Evolutionary conservation across 2,797 vertebrate species (phyloP), one percentile per base, ranked within the genome.

Genomic region (Sebastolobus altivelis): DNA sequence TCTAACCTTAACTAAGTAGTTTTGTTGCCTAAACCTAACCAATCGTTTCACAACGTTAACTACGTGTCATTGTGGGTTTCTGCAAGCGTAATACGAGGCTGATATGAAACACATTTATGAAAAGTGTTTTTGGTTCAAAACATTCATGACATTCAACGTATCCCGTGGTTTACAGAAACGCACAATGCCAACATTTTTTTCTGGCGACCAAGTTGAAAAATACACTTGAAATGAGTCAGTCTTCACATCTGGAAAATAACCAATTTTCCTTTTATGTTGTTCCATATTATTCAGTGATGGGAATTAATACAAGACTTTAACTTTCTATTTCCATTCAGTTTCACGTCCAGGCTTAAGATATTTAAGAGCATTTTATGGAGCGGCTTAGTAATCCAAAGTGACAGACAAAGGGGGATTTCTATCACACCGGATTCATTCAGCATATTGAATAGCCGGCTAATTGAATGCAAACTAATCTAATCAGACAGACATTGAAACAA

Each of bases 391-490:
- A 89, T 86, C 76, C 77, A 55, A 74, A 75, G 66, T 90, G 84
- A 89, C 81, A 81, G 76, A 84, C 80, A 75, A 85, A 75, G 52
- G 75, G 62, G 77, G 62, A 61, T 80, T 76, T 90, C 71, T 81
- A 83, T 84, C 82, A 87, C 59, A 68, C 72, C 33, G 49, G 67
- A 83, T 81, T 83, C 79, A 58, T 72, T 56, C 76, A 52, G 65
- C 79, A 66, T 79, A 75, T 37, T 85, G 81, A 79, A 83, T 78
- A 79, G 58, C 63, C 18, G 3, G 35, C 75, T 82, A 88, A 90
- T 78, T 86, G 76, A 84, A 88, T 78, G 72, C 63, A 70, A 46
- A 56, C 75, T 87, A 84, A 90, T 87, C 77, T 82, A 80, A 88
- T 87, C 82, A 82, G 66, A 86, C 70, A 77, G 74, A 72, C 74